Base-by-base conservation (phyloP, 2,797 vertebrate species). In the Peromyscus nudipes region DNA sequence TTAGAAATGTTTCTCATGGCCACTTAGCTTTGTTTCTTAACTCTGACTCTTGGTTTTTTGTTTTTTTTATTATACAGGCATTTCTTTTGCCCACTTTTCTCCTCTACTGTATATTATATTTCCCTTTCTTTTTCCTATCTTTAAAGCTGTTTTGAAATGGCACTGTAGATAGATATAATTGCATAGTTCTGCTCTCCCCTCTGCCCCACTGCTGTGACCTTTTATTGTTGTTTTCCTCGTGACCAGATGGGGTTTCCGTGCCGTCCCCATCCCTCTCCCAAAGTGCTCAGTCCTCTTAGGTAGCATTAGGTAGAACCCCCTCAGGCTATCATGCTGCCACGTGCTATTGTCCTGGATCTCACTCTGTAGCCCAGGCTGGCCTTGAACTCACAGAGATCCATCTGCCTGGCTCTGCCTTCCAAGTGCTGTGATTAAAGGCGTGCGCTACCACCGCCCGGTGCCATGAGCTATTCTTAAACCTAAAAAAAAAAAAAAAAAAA, bases 61-160 rank as follows among this genome's bases (percentile, higher is more conserved):
- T 52, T 52, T 52, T 52, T 52, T 52, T 52, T 49, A 6, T 49
- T 9, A 49, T 10, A n/a, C 13, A 64, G 46, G n/a, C 29, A 91
- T 64, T 89, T 85, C 29, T 71, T 79, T 31, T 55, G 31, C 31
- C 43, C 49, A 17, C 11, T 13, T 46, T 2, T 65, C 31, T 5
- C 3, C 46, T 11, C 19, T 17, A 85, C 23, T 34, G 14, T 71
- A 37, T 67, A 4, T 40, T 34, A n/a, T 80, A 67, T 49, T 96
- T 96, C 31, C n/a, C 23, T 96, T 85, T 89, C 60, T 79, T 81
- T 60, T 93, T n/a, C 9, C 34, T 34, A 37, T 57, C 13, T 89
- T 76, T 93, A 79, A 62, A 62, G 27, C 29, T 62, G 79, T 88
- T 88, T 75, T 84, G n/a, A 55, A 80, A 34, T 7, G 21, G 1